Percentiles rank a stretch among this genome's conserved stretches.
These are phyloP conservation scores for Aeoliscus strigatus DNA, from an alignment of 2,797 vertebrate species.

Conservation along the genomic window DNA sequence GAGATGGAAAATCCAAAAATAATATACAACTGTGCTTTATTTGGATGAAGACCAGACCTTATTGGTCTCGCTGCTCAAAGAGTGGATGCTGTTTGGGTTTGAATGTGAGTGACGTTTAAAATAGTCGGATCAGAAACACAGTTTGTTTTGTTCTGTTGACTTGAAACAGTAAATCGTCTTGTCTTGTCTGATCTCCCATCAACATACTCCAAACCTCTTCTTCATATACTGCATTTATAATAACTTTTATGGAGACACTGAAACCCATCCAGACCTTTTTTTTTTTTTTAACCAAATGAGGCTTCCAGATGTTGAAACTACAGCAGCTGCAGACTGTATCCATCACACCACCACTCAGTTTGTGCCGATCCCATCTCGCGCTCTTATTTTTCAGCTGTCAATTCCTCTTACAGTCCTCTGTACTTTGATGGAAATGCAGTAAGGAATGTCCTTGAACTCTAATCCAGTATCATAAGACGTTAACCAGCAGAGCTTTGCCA, in stretches of 20 bases:
- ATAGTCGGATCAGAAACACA: no score
- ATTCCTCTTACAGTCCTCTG: slow-evolving; percentile 15
- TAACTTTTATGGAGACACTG: slow-evolving; percentile 8
- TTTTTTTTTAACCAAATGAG: slow-evolving; percentile 29
- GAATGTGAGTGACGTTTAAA: no score
- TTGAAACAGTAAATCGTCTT: no score
- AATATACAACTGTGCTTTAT: no score
- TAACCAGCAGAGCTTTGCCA: slow-evolving; percentile 37
- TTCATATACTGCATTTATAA: slow-evolving; percentile 9
- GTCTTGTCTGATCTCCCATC: no score
- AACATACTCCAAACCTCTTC: neutral
- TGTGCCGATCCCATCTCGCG: slow-evolving; percentile 2
- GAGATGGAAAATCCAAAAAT: no score
- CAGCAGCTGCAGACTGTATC: slow-evolving; percentile 28
- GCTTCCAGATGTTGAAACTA: slow-evolving; percentile 47
- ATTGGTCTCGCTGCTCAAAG: no score
- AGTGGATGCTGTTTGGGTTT: no score
- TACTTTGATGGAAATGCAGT: slow-evolving; percentile 29
- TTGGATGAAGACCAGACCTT: no score
- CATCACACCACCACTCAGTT: slow-evolving; percentile 13
- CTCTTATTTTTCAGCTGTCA: slow-evolving; percentile 7
- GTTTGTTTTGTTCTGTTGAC: no score
- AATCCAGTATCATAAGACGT: slow-evolving; percentile 16
- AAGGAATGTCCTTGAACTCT: slow-evolving; percentile 53
- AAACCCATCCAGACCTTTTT: slow-evolving; percentile 23